phyloP scores from a whole-genome alignment of 2,888 invertebrate species.

The Punctoribates punctum region DNA sequence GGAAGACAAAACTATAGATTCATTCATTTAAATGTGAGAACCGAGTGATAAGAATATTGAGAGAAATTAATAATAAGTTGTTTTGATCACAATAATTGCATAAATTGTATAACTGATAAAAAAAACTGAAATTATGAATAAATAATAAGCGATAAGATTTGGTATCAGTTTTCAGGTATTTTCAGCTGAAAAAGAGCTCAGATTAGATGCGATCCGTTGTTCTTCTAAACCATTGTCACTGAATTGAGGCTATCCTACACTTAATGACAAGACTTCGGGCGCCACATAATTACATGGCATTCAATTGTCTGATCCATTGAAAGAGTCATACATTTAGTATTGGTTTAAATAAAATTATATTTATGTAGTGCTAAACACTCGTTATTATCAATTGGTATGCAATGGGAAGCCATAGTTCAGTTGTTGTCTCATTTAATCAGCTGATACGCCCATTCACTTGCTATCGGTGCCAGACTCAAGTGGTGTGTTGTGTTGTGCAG shows the following conservation, averaged over 20 bases:
- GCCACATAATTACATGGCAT: slow-evolving; percentile 34
- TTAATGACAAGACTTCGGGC: slow-evolving; percentile 14
- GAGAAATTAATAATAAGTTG: too few relatives aligned
- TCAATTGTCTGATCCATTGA: slow-evolving; percentile 9
- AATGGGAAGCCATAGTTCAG: slow-evolving; percentile 12
- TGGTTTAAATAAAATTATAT: slow-evolving; percentile 31
- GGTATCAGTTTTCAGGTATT: too few relatives aligned
- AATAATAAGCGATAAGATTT: too few relatives aligned
- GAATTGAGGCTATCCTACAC: neutral
- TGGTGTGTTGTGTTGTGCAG: neutral
- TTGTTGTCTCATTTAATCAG: slow-evolving; percentile 35
- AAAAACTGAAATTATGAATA: too few relatives aligned
- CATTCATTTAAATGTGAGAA: too few relatives aligned
- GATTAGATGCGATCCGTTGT: neutral
- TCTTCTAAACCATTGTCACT: neutral
- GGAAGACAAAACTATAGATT: too few relatives aligned
- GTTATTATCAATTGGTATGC: slow-evolving; percentile 17
- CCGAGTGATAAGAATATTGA: too few relatives aligned
- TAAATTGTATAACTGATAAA: too few relatives aligned
- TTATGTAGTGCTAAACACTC: neutral
- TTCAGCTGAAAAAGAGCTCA: neutral
- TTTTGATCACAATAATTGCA: too few relatives aligned
- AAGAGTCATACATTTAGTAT: slow-evolving; percentile 4
- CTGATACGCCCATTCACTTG: slow-evolving; percentile 34
- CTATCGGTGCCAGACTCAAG: neutral